Evolutionary conservation across 2,888 invertebrate genomes (phyloP).

Genomic region (Sarcophaga carnaria): DNA sequence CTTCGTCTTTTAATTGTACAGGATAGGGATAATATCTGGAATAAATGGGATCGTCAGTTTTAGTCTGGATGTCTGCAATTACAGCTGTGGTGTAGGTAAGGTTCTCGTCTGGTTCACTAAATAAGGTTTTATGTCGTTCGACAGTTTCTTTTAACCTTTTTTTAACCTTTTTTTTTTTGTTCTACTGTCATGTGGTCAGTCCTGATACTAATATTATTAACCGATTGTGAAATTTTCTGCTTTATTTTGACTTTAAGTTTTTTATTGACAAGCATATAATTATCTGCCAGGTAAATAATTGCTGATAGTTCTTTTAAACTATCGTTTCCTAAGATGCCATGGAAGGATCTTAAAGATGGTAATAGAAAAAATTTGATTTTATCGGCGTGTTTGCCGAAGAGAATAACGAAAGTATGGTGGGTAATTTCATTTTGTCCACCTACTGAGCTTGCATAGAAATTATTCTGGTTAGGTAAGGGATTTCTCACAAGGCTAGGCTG

Average conservation of each 20-base stretch:
- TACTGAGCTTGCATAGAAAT: slow-evolving; percentile 14
- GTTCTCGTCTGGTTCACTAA: slow-evolving; percentile 16
- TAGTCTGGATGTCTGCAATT: slow-evolving; percentile 3
- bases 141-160: background rate
- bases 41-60: slow-evolving; percentile 17
- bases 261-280: slow-evolving; percentile 16
- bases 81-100: slow-evolving; percentile 15
- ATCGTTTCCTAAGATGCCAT: no score
- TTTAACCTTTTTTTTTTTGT: background rate
- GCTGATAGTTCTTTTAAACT: no score
- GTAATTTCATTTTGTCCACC: slow-evolving; percentile 31
- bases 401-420: slow-evolving; percentile 22
- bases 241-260: slow-evolving; percentile 6
- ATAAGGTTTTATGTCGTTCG: no score
- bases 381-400: slow-evolving; percentile 11
- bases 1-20: slow-evolving; percentile 14
- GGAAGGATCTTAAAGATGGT: background rate
- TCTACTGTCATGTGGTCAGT: slow-evolving; percentile 21
- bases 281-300: no score
- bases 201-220: slow-evolving; percentile 30
- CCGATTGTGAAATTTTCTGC: slow-evolving; percentile 5
- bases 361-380: slow-evolving; percentile 31
- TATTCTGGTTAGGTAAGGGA: slow-evolving; percentile 17
- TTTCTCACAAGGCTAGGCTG: slow-evolving; percentile 26
- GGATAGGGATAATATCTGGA: slow-evolving; percentile 33